Conservation (phyloP, 2,797 vertebrate genomes). For the Sternotherus odoratus region DNA sequence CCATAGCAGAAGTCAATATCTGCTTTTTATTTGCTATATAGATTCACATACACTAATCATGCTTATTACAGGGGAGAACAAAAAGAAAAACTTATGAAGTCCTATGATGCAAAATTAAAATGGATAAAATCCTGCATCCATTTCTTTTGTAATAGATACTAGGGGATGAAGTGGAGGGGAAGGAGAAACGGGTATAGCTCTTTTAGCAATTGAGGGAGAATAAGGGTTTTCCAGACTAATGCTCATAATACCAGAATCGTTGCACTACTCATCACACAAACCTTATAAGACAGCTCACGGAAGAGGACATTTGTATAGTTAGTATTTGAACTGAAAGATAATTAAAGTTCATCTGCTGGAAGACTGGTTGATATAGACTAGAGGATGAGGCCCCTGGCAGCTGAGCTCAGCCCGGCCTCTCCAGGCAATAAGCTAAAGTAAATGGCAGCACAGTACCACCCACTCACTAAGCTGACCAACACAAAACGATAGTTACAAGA, state of each 20-base stretch:
- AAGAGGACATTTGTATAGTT: neutral
- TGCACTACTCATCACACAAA: neutral
- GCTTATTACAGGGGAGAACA: neutral
- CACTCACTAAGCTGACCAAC: neutral
- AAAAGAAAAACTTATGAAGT: neutral
- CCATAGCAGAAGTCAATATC: neutral
- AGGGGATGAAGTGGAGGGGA: neutral
- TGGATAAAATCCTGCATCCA: neutral
- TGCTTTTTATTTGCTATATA: neutral
- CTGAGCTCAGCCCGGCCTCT: rapidly evolving
- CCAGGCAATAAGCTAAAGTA: neutral
- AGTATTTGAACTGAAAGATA: too few relatives aligned
- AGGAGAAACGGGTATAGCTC: neutral
- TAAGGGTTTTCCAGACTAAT: neutral
- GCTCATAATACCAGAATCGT: neutral
- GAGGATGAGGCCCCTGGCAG: neutral
- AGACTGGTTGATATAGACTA: neutral
- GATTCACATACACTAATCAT: neutral
- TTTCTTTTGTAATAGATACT: neutral
- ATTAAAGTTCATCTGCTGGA: neutral
- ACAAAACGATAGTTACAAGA: neutral
- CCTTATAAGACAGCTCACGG: rapidly evolving
- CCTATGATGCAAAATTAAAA: neutral
- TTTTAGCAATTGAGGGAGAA: neutral
- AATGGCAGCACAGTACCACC: neutral